phyloP scores from a whole-genome alignment of 2,113 vertebrate species.

The Trochalopteron elliotii region DNA sequence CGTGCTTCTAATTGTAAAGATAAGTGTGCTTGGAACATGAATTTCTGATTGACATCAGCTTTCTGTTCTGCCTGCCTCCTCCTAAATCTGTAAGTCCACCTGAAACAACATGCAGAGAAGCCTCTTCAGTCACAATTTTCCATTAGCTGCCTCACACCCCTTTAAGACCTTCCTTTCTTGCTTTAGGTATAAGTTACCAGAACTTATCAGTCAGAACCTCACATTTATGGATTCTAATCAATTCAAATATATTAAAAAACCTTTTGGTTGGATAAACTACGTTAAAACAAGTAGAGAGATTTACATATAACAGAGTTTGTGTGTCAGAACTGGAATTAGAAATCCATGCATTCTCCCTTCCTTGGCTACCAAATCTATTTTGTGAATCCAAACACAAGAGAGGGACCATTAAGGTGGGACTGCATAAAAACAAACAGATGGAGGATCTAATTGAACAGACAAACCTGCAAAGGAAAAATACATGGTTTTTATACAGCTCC shows the following conservation, averaged over 20 bases:
- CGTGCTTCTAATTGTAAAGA: background rate
- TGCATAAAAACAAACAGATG: background rate
- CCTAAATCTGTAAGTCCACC: background rate
- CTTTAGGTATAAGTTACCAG: background rate
- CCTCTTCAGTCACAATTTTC: background rate
- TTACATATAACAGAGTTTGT: background rate
- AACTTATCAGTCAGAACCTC: background rate
- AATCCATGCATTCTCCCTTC: background rate
- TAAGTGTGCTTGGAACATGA: background rate
- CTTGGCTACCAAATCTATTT: background rate
- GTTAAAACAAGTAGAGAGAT: background rate
- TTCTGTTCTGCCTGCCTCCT: background rate
- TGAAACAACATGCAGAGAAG: background rate
- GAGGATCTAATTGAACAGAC: background rate
- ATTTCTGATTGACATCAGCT: background rate
- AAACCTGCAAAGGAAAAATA: background rate
- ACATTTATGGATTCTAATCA: background rate
- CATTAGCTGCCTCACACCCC: background rate
- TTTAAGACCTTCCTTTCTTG: background rate
- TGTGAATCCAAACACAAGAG: background rate
- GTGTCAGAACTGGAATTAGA: background rate
- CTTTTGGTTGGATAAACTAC: background rate
- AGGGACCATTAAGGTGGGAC: background rate
- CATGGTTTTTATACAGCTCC: background rate
- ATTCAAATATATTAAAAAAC: background rate